Evolutionary conservation across 2,888 invertebrate genomes (phyloP), one percentile per base, ranked within the genome.

Genomic region (Argyra leucocephala): DNA sequence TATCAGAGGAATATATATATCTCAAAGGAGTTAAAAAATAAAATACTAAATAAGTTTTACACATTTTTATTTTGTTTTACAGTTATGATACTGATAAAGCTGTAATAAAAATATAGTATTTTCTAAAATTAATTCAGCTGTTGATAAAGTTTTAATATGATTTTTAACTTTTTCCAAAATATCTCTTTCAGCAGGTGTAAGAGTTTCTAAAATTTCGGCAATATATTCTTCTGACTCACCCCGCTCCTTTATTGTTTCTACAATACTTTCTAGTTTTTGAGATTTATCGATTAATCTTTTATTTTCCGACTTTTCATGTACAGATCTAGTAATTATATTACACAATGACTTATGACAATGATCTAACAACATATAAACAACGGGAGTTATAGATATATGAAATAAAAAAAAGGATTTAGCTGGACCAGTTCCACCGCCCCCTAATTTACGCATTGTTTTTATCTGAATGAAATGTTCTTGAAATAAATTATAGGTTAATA

Each of bases 211-310:
- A 67, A 92, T 88, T 80, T 95, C 94, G 66, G 86, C 84, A 67
- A 93, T 84, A 78, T 92, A 90, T 72, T 88, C 87, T 66, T 88
- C 86, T 1, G 89, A 85, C 71, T 91, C 91, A 0, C 88, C 89
- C 69, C 90, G 86, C 71, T 87, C 85, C 66, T 87, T 86, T 84
- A 95, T 87, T 67, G 88, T 88, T 74, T 88, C 86, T 66, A 89
- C 85, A 63, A 95, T 88, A 68, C 88, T 87, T 74, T 93, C 91
- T 72, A 94, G 86, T 74, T 92, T 84, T 71, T 91, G 88, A 72
- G 92, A 90, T 79, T 95, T 95, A 75, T 92, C 91, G 67, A 93
- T 86, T 68, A 95, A 84, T 18, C 93, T 84, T 74, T 88, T 88
- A 77, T 93, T 88, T 67, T 84, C 84, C 21, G 77, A 80, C 67